A percentile compares a stretch with the other conserved stretches of the same genome.
These are phyloP conservation scores for Tenthredo mesomela DNA, from an alignment of 2,888 invertebrate species.

Conservation along the genomic window DNA sequence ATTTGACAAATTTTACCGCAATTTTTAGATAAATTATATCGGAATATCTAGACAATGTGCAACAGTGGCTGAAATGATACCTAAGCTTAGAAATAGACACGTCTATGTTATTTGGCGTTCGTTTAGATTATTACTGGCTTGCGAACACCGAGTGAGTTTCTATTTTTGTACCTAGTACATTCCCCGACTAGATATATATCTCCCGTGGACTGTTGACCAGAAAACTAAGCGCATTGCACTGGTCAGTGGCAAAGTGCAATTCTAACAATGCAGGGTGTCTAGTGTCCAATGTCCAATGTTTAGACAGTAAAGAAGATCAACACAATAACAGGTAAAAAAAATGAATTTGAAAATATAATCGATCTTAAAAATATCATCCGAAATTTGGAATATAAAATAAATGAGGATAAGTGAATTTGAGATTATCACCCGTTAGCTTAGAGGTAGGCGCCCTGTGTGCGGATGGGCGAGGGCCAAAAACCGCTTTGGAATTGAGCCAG, in stretches of 20 bases:
- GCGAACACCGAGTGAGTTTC: not conserved
- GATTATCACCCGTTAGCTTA: not conserved
- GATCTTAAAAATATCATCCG: not conserved
- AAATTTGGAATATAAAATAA: not conserved
- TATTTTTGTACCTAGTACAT: conserved; percentile 24
- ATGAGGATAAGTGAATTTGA: not conserved
- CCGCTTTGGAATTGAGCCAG: conserved; percentile 67
- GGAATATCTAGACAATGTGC: not conserved
- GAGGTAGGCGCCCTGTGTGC: conserved; percentile 29
- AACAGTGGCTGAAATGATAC: not conserved
- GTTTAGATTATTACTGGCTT: conserved; percentile 39
- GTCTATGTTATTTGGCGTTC: conserved; percentile 27
- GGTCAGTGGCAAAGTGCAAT: conserved; percentile 1
- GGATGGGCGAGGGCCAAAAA: conserved; percentile 58
- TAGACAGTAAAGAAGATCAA: not conserved
- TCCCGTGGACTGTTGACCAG: conserved; percentile 6
- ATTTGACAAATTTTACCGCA: not conserved
- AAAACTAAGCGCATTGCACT: conserved; percentile 1
- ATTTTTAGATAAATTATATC: no score
- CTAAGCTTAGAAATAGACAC: not conserved
- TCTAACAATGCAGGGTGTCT: not conserved
- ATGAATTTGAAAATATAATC: not conserved
- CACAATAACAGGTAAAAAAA: no score
- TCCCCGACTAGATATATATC: conserved; percentile 15
- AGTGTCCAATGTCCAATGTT: not conserved